Evolutionary conservation across 2,113 vertebrate species (phyloP), one percentile per base, ranked within the genome.

Genomic region (Vireo altiloquus): DNA sequence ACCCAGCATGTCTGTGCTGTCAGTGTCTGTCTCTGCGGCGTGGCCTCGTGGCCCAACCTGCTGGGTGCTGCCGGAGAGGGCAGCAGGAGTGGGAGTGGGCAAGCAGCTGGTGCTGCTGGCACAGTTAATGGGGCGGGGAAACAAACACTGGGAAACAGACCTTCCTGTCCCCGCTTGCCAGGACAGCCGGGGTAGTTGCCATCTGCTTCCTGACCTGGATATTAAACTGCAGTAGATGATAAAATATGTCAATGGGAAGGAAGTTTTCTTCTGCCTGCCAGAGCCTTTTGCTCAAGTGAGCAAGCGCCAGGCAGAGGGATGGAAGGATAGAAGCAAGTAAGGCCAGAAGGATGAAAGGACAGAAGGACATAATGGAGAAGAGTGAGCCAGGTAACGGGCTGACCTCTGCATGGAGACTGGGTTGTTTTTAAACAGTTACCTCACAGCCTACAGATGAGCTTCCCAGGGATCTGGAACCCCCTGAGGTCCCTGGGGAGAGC

Each of bases 171-270:
- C 92, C 4, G 5, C 81, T 78, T 46, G 80, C 94, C 93, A 64
- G 93, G 85, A 77, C 79, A 83, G 53, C 66, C 2, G 4, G 79
- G 88, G 87, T n/a, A 27, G 44, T 88, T 23, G 21, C 95, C 94
- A 90, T 95, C 96, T 92, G 95, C 90, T 78, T 75, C 92, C 90
- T 95, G 94, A 92, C 93, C 93, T 94, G 92, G 71, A 66, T 92
- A 78, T 77, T 75, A 37, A 76, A 90, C 66, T 83, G 85, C 85
- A 75, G 76, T 14, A 66, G 47, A 74, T 50, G 71, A 88, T 66
- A 47, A 74, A 94, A 87, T 25, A 54, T 65, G 56, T n/a, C 76
- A 54, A 33, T 7, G 40, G 47, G 39, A 92, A 76, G 82, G 57
- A 83, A 78, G 78, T 80, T 94, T 90, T 44, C 79, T 76, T 57